Conservation (phyloP, 2,113 vertebrate genomes). For the Gymnogyps californianus region DNA sequence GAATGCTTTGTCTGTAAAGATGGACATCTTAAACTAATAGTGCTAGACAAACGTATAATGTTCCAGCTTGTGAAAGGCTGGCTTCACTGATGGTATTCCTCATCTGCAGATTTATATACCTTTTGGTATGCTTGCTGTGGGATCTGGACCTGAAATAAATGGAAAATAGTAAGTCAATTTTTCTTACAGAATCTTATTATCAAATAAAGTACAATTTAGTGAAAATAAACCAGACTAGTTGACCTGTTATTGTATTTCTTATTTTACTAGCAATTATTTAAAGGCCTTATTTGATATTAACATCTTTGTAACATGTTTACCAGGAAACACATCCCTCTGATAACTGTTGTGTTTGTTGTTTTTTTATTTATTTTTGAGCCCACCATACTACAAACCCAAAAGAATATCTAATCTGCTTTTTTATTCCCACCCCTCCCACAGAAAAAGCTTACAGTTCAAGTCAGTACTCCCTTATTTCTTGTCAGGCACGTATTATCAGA, state of each 20-base stretch:
- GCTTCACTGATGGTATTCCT: background rate
- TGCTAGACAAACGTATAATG: background rate
- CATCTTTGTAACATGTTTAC: background rate
- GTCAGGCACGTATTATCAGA: background rate
- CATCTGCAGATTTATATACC: conserved; percentile 54
- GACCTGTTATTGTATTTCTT: background rate
- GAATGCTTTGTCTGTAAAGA: background rate
- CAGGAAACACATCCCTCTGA: background rate
- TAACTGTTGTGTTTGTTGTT: background rate
- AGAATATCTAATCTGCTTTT: background rate
- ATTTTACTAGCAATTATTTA: background rate
- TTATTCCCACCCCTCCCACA: background rate
- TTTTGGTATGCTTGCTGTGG: conserved; percentile 82
- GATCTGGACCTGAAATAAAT: conserved; percentile 77
- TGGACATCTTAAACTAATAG: background rate
- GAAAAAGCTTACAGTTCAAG: background rate
- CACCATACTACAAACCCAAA: background rate
- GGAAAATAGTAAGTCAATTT: conserved; percentile 21
- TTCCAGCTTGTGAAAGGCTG: background rate
- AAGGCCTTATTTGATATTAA: background rate
- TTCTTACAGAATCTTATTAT: background rate
- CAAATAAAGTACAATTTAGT: background rate
- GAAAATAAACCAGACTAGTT: background rate
- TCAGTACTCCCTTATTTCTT: background rate
- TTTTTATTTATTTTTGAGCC: background rate